phyloP scores from a whole-genome alignment of 2,113 vertebrate species.

The Daphoenositta chrysoptera region DNA sequence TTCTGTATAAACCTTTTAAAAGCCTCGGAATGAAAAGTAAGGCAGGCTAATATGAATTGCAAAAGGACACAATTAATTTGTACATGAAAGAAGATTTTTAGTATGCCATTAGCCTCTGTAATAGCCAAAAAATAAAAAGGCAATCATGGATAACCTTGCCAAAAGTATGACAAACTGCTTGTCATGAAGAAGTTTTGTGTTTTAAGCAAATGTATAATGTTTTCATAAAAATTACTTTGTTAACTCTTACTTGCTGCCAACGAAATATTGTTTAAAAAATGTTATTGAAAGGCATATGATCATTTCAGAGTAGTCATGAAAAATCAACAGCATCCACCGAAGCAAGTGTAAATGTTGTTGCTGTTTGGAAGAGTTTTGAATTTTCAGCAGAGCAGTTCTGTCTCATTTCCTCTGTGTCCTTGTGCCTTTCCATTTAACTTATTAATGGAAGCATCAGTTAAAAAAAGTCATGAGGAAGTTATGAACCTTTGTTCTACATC shows the following conservation, averaged over 20 bases:
- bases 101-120: conserved; percentile 71
- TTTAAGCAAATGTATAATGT: neutral
- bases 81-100: conserved; percentile 68
- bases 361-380: neutral
- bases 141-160: conserved; percentile 62
- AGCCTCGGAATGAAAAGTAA: conserved; percentile 15
- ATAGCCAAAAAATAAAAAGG: conserved; percentile 60
- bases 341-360: neutral
- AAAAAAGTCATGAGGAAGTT: neutral
- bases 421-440: neutral
- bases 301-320: neutral
- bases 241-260: conserved; percentile 26
- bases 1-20: conserved; percentile 52
- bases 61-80: conserved; percentile 76
- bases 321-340: neutral
- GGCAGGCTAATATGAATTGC: conserved; percentile 59
- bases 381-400: neutral
- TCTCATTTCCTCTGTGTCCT: neutral
- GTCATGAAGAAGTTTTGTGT: conserved; percentile 5
- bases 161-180: conserved; percentile 55
- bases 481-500: neutral
- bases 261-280: neutral
- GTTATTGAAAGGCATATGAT: neutral
- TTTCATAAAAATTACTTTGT: conserved; percentile 33
- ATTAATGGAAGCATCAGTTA: neutral